Conservation (phyloP, 2,797 vertebrate genomes). For the Antrozous pallidus region DNA sequence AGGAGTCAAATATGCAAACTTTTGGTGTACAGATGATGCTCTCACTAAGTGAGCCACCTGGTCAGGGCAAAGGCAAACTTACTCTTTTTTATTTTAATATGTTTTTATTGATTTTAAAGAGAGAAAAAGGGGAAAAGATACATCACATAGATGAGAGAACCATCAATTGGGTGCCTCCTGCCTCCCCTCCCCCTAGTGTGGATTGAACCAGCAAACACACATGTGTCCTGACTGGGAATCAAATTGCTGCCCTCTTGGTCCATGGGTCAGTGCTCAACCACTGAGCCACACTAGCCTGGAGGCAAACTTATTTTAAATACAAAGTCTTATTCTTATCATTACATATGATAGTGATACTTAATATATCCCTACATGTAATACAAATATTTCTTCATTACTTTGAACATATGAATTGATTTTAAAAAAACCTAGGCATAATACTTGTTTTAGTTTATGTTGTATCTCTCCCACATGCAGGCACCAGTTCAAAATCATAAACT, state of each 20-base stretch:
- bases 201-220: background rate
- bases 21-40: too few relatives aligned
- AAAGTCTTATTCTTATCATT: conserved; percentile 69
- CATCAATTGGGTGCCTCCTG: background rate
- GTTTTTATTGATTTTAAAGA: too few relatives aligned
- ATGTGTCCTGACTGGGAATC: background rate
- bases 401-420: conserved; percentile 1
- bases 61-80: too few relatives aligned
- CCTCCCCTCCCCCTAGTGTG: background rate
- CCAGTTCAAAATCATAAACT: conserved; percentile 35
- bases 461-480: conserved; percentile 32
- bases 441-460: conserved; percentile 36
- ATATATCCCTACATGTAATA: background rate
- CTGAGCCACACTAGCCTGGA: background rate
- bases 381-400: background rate
- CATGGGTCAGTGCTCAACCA: background rate
- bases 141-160: background rate
- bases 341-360: conserved; percentile 46
- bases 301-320: conserved; percentile 73
- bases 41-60: too few relatives aligned
- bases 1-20: too few relatives aligned
- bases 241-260: background rate
- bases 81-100: too few relatives aligned
- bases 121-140: too few relatives aligned
- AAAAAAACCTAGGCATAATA: conserved; percentile 4